Conservation (phyloP, 2,888 invertebrate species). For the Morinoia aosen region DNA sequence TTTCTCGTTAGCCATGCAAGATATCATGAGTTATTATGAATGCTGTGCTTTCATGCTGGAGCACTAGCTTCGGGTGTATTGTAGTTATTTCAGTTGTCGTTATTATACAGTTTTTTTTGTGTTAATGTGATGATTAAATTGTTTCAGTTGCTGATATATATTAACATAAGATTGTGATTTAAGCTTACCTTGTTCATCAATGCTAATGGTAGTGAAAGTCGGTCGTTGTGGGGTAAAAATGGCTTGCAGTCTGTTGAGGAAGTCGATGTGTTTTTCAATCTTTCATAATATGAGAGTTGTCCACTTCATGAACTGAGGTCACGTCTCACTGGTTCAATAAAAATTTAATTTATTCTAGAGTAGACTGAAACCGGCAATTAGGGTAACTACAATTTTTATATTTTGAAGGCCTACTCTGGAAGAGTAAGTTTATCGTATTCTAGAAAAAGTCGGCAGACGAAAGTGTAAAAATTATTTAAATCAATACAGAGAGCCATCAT, state of each 20-base stretch:
- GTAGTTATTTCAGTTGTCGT: not conserved
- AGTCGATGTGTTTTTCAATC: not conserved
- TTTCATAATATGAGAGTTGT: not conserved
- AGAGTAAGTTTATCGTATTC: not conserved
- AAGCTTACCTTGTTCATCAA: not conserved
- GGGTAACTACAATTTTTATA: not conserved
- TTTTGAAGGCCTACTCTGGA: not conserved
- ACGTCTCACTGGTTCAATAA: not conserved
- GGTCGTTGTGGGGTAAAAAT: not conserved
- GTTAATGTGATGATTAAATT: too few relatives aligned
- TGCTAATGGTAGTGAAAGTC: not conserved
- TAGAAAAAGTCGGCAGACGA: not conserved
- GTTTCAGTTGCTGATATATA: too few relatives aligned
- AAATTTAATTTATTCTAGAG: not conserved
- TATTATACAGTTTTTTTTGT: not conserved
- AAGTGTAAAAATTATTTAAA: too few relatives aligned
- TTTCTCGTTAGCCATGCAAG: conserved; percentile 90
- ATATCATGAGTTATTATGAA: too few relatives aligned
- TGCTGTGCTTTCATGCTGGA: not conserved
- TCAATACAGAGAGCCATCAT: too few relatives aligned
- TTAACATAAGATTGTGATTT: not conserved
- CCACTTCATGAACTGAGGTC: not conserved
- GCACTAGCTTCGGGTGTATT: not conserved
- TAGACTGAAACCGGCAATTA: not conserved
- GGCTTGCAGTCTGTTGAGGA: not conserved